These are phyloP conservation scores for Peromyscus aztecus DNA, from an alignment of 2,797 vertebrate genomes.

Conservation along the genomic window DNA sequence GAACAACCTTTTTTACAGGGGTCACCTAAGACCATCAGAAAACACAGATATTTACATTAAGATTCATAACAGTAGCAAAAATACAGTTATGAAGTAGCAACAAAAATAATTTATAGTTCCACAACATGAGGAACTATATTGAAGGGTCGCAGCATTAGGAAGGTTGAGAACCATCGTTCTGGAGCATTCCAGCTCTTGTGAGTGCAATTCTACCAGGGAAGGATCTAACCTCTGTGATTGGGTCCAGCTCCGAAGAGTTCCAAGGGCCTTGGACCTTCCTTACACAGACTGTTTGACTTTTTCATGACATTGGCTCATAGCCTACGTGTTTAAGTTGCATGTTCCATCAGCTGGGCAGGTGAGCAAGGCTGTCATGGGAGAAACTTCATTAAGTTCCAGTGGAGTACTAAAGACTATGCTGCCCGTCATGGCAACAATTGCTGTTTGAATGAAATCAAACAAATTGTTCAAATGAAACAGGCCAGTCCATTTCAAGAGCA, in stretches of 20 bases:
- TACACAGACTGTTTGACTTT: not conserved
- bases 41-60: not conserved
- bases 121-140: too few relatives aligned
- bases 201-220: not conserved
- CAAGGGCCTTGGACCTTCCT: not conserved
- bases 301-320: not conserved
- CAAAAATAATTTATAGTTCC: not conserved
- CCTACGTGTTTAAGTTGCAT: not conserved
- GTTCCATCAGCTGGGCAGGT: conserved; percentile 34
- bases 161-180: not conserved
- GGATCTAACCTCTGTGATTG: not conserved
- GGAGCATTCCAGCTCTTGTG: not conserved
- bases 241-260: not conserved
- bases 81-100: not conserved
- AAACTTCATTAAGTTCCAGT: conserved; percentile 58
- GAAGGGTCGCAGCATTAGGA: not conserved
- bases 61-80: not conserved
- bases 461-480: conserved; percentile 57
- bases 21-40: not conserved
- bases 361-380: conserved; percentile 38
- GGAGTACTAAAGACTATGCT: not conserved
- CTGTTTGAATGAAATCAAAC: not conserved
- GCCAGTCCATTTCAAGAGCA: conserved; percentile 26
- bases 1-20: not conserved
- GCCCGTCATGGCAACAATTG: conserved; percentile 46